phyloP scores from a whole-genome alignment of 2,797 vertebrate genomes.

The Sarcoramphus papa region DNA sequence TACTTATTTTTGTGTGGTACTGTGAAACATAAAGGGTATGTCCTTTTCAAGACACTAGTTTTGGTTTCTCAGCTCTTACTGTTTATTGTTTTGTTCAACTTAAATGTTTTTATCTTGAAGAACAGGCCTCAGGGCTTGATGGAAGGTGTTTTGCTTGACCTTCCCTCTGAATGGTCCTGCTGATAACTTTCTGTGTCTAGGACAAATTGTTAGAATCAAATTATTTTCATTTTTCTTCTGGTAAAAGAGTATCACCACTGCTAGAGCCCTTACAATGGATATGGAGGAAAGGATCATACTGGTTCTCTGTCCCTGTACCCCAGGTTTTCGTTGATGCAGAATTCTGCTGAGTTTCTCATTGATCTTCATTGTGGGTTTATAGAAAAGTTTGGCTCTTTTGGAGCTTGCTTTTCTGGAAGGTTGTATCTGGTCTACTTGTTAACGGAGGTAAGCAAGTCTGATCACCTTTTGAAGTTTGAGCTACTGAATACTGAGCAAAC shows the following conservation, averaged over 20 bases:
- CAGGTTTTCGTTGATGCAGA: background rate
- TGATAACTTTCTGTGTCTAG: background rate
- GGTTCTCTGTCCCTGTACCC: background rate
- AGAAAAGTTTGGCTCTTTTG: background rate
- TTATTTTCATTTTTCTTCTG: background rate
- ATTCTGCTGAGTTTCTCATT: background rate
- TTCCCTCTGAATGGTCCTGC: background rate
- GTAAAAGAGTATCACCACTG: background rate
- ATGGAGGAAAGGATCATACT: background rate
- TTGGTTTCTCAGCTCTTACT: background rate
- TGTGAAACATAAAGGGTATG: background rate
- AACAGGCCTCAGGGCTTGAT: background rate
- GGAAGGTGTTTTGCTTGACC: background rate
- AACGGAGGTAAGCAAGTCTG: background rate
- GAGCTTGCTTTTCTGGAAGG: background rate
- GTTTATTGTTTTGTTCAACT: background rate
- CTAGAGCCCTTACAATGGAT: background rate
- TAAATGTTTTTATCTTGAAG: background rate
- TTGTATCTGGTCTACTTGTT: background rate
- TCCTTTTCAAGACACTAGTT: background rate
- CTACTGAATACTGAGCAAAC: background rate
- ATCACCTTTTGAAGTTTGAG: background rate
- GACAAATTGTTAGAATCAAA: background rate
- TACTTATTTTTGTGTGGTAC: background rate
- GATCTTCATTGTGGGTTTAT: background rate